These are phyloP conservation scores for Picus viridis DNA, from an alignment of 2,797 vertebrate genomes.

Conservation along the genomic window DNA sequence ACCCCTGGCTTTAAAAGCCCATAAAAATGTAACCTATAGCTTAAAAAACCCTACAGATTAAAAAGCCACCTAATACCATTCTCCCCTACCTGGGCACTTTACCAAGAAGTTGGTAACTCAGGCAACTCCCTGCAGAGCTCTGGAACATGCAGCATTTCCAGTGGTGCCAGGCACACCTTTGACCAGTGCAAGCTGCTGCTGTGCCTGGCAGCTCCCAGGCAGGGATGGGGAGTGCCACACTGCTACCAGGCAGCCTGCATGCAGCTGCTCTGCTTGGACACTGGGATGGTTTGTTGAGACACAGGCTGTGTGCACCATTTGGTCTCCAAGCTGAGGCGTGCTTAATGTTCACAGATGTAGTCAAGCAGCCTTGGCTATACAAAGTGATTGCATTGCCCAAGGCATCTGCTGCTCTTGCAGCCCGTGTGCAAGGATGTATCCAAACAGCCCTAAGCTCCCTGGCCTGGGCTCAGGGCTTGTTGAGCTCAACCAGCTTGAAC, in stretches of 20 bases:
- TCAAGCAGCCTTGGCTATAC: neutral
- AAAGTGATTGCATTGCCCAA: neutral
- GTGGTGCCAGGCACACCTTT: neutral
- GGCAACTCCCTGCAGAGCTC: neutral
- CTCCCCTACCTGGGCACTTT: neutral
- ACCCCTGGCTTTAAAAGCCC: too few relatives aligned
- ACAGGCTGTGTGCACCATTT: fast-evolving
- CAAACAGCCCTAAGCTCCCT: neutral
- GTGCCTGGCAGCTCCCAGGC: neutral
- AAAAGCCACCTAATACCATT: neutral
- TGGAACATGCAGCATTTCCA: neutral
- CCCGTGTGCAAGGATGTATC: neutral
- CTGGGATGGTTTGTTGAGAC: neutral
- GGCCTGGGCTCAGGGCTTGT: neutral
- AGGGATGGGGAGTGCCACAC: neutral
- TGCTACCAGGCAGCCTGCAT: neutral
- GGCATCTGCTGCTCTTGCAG: neutral
- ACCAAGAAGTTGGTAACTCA: neutral
- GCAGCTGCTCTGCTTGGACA: fast-evolving
- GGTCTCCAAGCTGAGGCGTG: fast-evolving
- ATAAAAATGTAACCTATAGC: too few relatives aligned
- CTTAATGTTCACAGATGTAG: neutral
- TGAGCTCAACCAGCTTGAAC: neutral
- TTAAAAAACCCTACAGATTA: too few relatives aligned
- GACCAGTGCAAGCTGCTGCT: neutral